Evolutionary conservation across 2,113 vertebrate species (phyloP).

Genomic region (Chauna torquata): DNA sequence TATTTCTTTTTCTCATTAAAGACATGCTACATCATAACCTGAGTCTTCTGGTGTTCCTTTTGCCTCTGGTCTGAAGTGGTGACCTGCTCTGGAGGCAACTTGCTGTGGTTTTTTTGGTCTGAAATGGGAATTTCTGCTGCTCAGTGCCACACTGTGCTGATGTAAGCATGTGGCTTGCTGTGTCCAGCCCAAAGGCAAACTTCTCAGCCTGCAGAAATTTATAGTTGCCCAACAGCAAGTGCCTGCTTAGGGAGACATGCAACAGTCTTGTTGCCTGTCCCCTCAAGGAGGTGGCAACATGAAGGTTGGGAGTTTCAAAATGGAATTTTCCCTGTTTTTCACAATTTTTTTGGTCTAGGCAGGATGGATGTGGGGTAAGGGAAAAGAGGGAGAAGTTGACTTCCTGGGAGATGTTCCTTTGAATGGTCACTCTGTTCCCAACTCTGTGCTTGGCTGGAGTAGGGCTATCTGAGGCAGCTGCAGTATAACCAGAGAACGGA

Average conservation of each 20-base stretch:
- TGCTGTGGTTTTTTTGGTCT: not conserved
- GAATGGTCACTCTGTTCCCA: not conserved
- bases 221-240: not conserved
- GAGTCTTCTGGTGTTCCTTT: conserved; percentile 5
- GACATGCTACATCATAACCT: conserved; percentile 5
- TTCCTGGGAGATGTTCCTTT: not conserved
- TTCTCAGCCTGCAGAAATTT: not conserved
- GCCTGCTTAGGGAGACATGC: not conserved
- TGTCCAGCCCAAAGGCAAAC: not conserved
- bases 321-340: not conserved
- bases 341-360: not conserved
- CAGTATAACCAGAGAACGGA: not conserved
- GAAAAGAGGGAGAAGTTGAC: not conserved
- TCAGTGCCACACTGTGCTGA: not conserved
- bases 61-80: not conserved
- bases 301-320: not conserved
- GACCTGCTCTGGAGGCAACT: not conserved
- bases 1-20: conserved; percentile 48
- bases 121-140: not conserved
- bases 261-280: not conserved
- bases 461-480: not conserved
- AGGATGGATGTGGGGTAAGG: not conserved
- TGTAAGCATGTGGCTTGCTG: not conserved
- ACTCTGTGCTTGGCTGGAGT: not conserved
- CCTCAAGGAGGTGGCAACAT: not conserved